Evolutionary conservation across 2,888 invertebrate genomes (phyloP), one percentile per base, ranked within the genome.

Genomic region (Clunio marinus): DNA sequence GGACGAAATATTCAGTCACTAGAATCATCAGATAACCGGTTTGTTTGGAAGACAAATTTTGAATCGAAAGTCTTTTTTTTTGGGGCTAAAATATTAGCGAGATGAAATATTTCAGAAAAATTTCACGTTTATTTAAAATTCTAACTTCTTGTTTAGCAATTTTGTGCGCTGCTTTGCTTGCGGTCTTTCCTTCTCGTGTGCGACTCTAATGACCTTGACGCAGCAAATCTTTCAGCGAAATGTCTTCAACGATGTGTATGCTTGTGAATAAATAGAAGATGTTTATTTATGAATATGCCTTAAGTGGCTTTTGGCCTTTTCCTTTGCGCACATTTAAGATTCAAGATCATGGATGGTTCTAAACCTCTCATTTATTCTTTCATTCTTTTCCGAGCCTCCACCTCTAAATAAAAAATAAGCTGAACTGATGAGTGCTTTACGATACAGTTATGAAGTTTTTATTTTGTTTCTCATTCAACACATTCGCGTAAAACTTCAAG

Each of bases 171-270:
- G 22, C 17, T n/a, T 51, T 22, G 22, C 10, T 57, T 20, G n/a
- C 25, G 57, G 13, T 57, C 27, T 27, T 57, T 24, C n/a, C 13
- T 22, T 57, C 27, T 5, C n/a, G 57, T 20, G 57, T 25, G 17
- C 27, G 57, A 57, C 57, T 57, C 15, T 15, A 27, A 57, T 27
- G 57, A 57, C 57, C 57, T 57, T 57, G 57, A 57, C 25, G 57
- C 2, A 27, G 57, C 57, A 25, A 24, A 27, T 57, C 57, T 57
- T 15, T 27, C 4, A 27, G 15, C 27, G 27, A 57, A 32, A 32
- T 57, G n/a, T 27, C n/a, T 27, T 24, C 51, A 57, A 51, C 17
- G n/a, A n/a, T n/a, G n/a, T n/a, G n/a, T n/a, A n/a, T 17, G 17
- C 51, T 22, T 51, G 51, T 51, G 17, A 13, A 22, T 7, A n/a